phyloP scores from a whole-genome alignment of 2,113 vertebrate genomes.

The Guaruba guarouba region DNA sequence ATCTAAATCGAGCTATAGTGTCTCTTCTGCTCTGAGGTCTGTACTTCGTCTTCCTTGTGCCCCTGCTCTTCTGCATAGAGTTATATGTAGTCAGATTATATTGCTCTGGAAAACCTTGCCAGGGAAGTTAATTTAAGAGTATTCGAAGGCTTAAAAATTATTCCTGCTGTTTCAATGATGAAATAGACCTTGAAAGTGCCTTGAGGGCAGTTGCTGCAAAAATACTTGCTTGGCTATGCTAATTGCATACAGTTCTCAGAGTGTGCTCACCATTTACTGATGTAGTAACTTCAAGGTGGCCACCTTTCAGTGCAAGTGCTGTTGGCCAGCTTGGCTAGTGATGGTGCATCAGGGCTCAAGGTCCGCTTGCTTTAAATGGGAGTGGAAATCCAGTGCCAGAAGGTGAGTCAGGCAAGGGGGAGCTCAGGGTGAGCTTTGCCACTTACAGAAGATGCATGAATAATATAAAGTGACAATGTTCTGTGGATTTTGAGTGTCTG shows the following conservation, averaged over 20 bases:
- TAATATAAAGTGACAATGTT: background rate
- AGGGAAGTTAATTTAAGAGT: background rate
- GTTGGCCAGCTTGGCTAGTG: background rate
- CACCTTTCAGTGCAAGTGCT: fast-evolving
- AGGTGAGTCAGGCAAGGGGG: background rate
- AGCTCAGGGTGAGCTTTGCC: background rate
- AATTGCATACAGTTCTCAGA: background rate
- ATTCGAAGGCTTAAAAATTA: background rate
- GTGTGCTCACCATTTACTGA: fast-evolving
- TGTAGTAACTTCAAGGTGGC: background rate
- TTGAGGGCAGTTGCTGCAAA: background rate
- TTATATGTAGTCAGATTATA: background rate
- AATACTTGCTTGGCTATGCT: background rate
- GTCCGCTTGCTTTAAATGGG: background rate
- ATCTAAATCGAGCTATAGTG: background rate
- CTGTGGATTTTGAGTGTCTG: background rate
- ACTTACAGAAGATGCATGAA: fast-evolving
- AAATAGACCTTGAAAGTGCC: background rate
- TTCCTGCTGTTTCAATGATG: background rate
- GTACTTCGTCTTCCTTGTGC: background rate
- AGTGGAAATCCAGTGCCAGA: background rate
- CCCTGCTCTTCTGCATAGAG: background rate
- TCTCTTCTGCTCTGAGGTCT: background rate
- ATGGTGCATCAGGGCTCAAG: background rate
- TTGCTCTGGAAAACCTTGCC: background rate